Percentiles rank a stretch among this genome's conserved stretches.
These are phyloP conservation scores for Aculops lycopersici DNA, from an alignment of 1,140 invertebrate species.

Conservation along the genomic window DNA sequence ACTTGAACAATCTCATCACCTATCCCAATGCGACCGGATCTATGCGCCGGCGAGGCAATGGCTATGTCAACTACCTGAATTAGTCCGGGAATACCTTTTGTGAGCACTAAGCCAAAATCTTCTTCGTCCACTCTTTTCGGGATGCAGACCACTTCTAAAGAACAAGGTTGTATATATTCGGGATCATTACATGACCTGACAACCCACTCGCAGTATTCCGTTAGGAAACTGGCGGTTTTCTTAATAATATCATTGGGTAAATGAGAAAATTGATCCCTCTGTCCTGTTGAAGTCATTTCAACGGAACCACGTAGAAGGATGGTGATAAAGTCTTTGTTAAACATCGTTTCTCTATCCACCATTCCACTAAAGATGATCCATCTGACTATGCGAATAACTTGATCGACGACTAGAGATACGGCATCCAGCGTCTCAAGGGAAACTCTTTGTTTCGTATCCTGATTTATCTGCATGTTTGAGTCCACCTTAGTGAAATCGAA, in stretches of 20 bases:
- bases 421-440: constrained; percentile 43
- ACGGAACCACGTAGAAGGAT: constrained; percentile 30
- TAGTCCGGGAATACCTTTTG: constrained; percentile 46
- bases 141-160: constrained; percentile 46
- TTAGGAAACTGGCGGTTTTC: constrained; percentile 27
- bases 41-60: constrained; percentile 21
- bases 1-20: constrained; percentile 74
- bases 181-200: constrained; percentile 56
- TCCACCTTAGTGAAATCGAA: neutral
- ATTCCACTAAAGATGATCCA: constrained; percentile 20
- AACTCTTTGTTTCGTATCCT: constrained; percentile 20
- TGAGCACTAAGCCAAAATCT: constrained; percentile 34
- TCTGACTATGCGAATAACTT: too few species aligned
- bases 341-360: constrained; percentile 40
- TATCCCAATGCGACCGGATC: constrained; percentile 55
- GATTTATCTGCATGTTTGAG: neutral
- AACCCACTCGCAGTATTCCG: constrained; percentile 44
- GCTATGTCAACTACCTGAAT: constrained; percentile 32
- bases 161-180: constrained; percentile 51
- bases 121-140: constrained; percentile 23
- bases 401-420: constrained; percentile 41
- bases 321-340: constrained; percentile 34
- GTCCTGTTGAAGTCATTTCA: constrained; percentile 50
- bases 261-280: constrained; percentile 50
- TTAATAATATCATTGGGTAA: constrained; percentile 29